Percentiles rank a stretch among this genome's conserved stretches.
Conservation (phyloP, 2,797 vertebrate species). For the Coccyzus lansbergi region DNA sequence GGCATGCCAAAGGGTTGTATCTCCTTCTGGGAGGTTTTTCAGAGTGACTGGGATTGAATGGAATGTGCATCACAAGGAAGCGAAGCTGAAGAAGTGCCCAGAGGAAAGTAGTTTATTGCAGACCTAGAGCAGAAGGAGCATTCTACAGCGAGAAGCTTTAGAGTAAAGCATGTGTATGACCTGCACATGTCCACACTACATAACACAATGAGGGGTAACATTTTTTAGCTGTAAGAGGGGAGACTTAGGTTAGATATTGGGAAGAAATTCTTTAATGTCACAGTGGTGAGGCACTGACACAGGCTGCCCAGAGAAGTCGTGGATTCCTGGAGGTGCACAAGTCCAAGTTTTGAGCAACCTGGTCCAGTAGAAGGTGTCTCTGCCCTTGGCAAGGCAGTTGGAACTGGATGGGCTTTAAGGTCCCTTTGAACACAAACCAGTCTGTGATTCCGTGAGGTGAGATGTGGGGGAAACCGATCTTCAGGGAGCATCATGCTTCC, state of each 20-base stretch:
- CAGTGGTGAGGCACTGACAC: too few species aligned
- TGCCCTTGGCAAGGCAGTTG: too few species aligned
- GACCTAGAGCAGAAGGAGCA: background rate
- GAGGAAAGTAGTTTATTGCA: background rate
- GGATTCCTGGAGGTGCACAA: too few species aligned
- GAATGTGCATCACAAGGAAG: background rate
- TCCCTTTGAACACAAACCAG: too few species aligned
- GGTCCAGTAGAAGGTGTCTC: too few species aligned
- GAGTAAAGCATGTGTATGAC: background rate
- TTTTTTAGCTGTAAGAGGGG: background rate
- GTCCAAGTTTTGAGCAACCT: too few species aligned
- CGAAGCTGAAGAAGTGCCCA: background rate
- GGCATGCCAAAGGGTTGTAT: background rate
- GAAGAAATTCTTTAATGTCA: too few species aligned
- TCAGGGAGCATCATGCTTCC: background rate
- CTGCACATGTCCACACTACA: accelerated
- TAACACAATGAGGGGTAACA: background rate
- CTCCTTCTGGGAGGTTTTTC: constrained; percentile 11
- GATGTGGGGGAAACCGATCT: background rate
- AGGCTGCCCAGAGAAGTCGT: too few species aligned
- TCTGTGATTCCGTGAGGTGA: background rate
- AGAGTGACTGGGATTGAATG: background rate
- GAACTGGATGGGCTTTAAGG: too few species aligned
- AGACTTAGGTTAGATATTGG: too few species aligned
- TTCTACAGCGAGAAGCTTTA: background rate